These are phyloP conservation scores for Stichopus chloronotus DNA, from an alignment of 35 echinoderm and acorn worm species.

Conservation along the genomic window DNA sequence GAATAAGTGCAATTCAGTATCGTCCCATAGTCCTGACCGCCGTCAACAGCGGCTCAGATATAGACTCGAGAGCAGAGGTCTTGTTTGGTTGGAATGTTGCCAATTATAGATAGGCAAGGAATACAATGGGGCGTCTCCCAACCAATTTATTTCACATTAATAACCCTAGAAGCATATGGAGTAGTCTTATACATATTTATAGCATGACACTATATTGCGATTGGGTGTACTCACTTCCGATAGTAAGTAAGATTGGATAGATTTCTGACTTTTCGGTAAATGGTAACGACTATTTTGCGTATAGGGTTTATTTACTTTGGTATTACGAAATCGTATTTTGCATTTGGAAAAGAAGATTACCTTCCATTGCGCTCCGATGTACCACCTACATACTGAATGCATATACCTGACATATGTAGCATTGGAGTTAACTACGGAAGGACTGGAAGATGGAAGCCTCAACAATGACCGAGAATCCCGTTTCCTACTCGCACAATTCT, in stretches of 20 bases:
- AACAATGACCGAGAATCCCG: constrained; percentile 67
- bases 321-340: constrained; percentile 51
- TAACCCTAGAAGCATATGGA: background rate
- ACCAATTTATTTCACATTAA: background rate
- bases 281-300: constrained; percentile 29
- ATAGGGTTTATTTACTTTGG: constrained; percentile 37
- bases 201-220: background rate
- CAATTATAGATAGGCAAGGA: background rate
- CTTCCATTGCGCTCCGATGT: background rate
- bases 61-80: background rate
- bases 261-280: background rate
- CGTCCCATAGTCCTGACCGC: no score
- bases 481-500: constrained; percentile 63
- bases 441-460: constrained; percentile 52
- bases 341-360: background rate
- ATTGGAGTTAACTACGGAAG: background rate
- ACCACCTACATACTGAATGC: background rate
- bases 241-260: background rate
- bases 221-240: background rate
- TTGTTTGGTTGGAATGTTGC: background rate
- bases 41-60: no score
- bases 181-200: constrained; percentile 18
- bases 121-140: constrained; percentile 42
- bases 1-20: no score
- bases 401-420: background rate